Evolutionary conservation across 1,140 invertebrate species (phyloP).

Genomic region (Ceratitis capitata): DNA sequence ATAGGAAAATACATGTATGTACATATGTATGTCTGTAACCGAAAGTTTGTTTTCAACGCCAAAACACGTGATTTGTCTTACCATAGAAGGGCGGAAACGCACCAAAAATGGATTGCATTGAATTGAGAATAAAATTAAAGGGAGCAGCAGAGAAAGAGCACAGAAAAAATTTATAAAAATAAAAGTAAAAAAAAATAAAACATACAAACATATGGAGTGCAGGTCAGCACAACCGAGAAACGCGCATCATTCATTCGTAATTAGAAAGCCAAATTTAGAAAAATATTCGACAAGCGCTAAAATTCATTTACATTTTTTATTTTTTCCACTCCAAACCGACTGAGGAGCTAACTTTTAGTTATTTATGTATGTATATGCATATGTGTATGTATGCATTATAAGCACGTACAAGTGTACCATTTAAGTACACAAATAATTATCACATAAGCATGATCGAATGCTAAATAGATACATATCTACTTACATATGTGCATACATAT

Average conservation of each 20-base stretch:
- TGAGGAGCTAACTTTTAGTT: too few species aligned
- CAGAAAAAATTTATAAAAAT: too few species aligned
- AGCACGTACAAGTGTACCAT: neutral
- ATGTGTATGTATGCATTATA: neutral
- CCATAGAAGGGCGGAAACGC: neutral
- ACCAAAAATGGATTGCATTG: neutral
- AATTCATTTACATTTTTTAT: too few species aligned
- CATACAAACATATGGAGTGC: neutral
- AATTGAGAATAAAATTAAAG: neutral
- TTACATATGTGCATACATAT: neutral
- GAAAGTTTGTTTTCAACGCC: neutral
- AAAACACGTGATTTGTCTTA: constrained; percentile 8
- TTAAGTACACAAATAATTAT: neutral
- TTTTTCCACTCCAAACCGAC: too few species aligned
- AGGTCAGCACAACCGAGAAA: neutral
- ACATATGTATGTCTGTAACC: neutral
- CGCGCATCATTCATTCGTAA: constrained; percentile 14
- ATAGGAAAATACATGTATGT: neutral
- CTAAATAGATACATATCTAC: neutral
- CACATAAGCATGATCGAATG: neutral
- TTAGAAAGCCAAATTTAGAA: constrained; percentile 30
- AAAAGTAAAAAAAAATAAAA: neutral
- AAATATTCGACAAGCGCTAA: constrained; percentile 15
- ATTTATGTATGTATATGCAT: neutral
- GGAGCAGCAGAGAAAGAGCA: neutral